phyloP scores from a whole-genome alignment of 2,797 vertebrate genomes.

The Amblyopsis hoosieri region DNA sequence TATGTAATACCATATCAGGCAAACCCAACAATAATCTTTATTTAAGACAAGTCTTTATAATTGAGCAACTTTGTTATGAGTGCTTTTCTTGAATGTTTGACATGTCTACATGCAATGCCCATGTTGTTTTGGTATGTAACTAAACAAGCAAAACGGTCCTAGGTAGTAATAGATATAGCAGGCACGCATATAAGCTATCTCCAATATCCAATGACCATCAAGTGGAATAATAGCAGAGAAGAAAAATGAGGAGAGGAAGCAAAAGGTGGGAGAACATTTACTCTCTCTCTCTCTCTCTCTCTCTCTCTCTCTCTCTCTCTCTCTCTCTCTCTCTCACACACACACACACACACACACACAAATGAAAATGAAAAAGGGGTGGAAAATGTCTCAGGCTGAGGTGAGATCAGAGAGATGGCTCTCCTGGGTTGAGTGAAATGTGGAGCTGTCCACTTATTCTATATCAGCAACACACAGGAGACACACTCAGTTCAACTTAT shows the following conservation, averaged over 20 bases:
- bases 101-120: too few relatives aligned
- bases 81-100: constrained; percentile 34
- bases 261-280: constrained; percentile 22
- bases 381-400: constrained; percentile 50
- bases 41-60: constrained; percentile 7
- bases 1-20: constrained; percentile 18
- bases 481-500: too few relatives aligned
- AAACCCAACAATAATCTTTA: too few relatives aligned
- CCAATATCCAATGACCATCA: constrained; percentile 47
- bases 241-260: constrained; percentile 19
- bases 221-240: constrained; percentile 70
- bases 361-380: constrained; percentile 39
- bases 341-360: not conserved
- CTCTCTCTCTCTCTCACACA: too few relatives aligned
- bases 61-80: constrained; percentile 32
- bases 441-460: constrained; percentile 39
- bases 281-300: not conserved
- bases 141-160: too few relatives aligned
- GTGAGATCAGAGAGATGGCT: constrained; percentile 23
- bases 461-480: constrained; percentile 7
- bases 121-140: too few relatives aligned
- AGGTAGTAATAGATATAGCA: too few relatives aligned
- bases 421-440: constrained; percentile 27
- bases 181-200: too few relatives aligned
- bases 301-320: too few relatives aligned